Percentiles rank a stretch among this genome's conserved stretches.
Conservation (phyloP, 2,797 vertebrate species). For the Poeciliopsis gracilis region DNA sequence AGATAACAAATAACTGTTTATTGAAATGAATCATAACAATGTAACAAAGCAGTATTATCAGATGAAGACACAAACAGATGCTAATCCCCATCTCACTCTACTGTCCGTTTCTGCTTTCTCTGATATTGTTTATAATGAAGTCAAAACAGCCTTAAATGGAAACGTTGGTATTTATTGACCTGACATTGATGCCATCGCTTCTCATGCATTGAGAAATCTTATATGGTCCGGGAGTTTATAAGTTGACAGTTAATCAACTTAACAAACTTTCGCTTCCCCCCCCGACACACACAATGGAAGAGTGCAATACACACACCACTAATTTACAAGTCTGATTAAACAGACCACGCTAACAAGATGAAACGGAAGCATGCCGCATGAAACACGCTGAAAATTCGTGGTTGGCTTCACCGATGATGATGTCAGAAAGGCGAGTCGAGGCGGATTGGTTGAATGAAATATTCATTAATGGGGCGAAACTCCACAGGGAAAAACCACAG, state of each 20-base stretch:
- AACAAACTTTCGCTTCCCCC: background rate
- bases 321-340: background rate
- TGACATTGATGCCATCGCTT: background rate
- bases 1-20: background rate
- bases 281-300: background rate
- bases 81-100: background rate
- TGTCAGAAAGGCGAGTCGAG: background rate
- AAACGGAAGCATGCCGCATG: background rate
- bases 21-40: background rate
- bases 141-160: background rate
- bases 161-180: no score
- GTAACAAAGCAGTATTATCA: background rate
- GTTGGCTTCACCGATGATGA: background rate
- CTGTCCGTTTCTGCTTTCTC: background rate
- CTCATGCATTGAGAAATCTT: background rate
- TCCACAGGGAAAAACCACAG: constrained; percentile 48
- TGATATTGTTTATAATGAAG: background rate
- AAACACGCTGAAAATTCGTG: background rate
- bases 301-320: no score
- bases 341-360: background rate
- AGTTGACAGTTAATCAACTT: background rate
- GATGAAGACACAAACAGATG: background rate
- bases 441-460: constrained; percentile 4
- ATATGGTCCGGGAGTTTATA: background rate
- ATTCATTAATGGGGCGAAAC: constrained; percentile 14